phyloP scores from a whole-genome alignment of 2,113 vertebrate species.

The Ophthalmolycus amberensis region DNA sequence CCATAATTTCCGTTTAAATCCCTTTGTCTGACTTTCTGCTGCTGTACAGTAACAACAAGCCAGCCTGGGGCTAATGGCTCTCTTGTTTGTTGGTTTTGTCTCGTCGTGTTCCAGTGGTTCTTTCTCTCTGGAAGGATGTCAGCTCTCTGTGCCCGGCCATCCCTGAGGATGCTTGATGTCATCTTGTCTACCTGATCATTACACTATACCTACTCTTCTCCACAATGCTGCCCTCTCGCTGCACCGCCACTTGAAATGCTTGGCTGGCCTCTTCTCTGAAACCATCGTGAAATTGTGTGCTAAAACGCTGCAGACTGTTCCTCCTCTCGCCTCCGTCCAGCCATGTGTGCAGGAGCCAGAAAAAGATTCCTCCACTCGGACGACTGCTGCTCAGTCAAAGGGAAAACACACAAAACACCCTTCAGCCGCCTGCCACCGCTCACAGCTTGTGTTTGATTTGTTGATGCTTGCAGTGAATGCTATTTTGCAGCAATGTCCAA shows the following conservation, averaged over 20 bases:
- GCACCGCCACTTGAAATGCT: constrained; percentile 79
- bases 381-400: constrained; percentile 49
- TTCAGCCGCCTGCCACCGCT: constrained; percentile 1
- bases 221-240: constrained; percentile 72
- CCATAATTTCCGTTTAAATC: neutral
- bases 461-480: neutral
- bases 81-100: constrained; percentile 74
- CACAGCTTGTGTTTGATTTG: constrained; percentile 22
- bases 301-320: constrained; percentile 56
- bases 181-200: constrained; percentile 79
- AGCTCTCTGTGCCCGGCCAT: constrained; percentile 57
- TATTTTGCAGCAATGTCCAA: neutral
- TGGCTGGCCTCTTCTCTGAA: constrained; percentile 79
- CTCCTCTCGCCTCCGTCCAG: constrained; percentile 57
- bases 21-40: constrained; percentile 31
- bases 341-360: constrained; percentile 56
- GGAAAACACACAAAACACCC: constrained; percentile 50
- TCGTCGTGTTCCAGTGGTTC: constrained; percentile 67
- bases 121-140: constrained; percentile 62
- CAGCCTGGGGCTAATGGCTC: constrained; percentile 52
- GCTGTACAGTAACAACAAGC: constrained; percentile 58
- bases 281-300: constrained; percentile 72
- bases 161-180: constrained; percentile 78
- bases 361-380: constrained; percentile 61
- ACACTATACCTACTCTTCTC: constrained; percentile 75